Evolutionary conservation across 1,140 invertebrate species (phyloP).

Genomic region (Camponotus vicinus): DNA sequence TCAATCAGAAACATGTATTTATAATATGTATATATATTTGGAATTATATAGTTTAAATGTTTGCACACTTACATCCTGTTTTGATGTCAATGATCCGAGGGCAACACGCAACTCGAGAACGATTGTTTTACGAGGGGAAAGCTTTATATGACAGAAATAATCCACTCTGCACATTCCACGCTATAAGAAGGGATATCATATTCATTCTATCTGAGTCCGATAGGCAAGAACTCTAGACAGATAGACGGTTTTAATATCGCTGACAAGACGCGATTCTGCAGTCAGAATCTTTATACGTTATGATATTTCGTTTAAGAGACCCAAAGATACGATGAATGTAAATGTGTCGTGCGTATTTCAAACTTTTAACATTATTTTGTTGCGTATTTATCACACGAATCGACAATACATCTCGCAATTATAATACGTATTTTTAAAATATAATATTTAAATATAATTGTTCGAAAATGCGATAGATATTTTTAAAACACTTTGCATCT

Average conservation of each 20-base stretch:
- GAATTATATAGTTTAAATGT: background rate
- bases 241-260: constrained; percentile 27
- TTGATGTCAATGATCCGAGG: constrained; percentile 7
- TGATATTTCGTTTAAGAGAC: background rate
- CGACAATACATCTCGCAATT: background rate
- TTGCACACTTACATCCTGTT: background rate
- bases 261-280: constrained; percentile 37
- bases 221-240: constrained; percentile 18
- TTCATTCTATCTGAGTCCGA: constrained; percentile 12
- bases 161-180: constrained; percentile 44
- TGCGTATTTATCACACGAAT: background rate
- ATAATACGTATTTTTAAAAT: background rate
- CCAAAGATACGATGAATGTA: background rate
- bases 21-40: background rate
- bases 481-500: background rate
- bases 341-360: too few relatives aligned
- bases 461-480: background rate
- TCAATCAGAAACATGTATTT: background rate
- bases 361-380: background rate
- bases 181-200: constrained; percentile 27
- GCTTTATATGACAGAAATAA: constrained; percentile 3
- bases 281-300: background rate
- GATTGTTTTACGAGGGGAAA: constrained; percentile 18
- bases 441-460: background rate
- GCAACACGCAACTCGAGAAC: constrained; percentile 5